Evolutionary conservation across 2,113 vertebrate species (phyloP).

Genomic region (Phrynosoma platyrhinos): DNA sequence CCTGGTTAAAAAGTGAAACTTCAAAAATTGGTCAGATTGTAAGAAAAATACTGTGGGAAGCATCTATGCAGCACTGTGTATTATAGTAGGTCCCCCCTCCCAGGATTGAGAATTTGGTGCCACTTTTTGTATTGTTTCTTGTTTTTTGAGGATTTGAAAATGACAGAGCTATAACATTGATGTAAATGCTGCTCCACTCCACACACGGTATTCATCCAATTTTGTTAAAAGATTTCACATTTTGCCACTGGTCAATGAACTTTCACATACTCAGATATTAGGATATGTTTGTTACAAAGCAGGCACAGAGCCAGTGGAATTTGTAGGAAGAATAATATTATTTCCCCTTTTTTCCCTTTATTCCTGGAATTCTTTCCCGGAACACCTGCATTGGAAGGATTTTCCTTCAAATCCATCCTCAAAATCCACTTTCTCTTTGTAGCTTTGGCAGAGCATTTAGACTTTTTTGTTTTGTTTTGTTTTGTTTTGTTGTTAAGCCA

Average conservation of each 20-base stretch:
- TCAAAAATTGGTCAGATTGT: neutral
- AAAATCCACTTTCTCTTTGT: too few relatives aligned
- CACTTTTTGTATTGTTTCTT: neutral
- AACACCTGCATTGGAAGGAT: neutral
- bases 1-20: neutral
- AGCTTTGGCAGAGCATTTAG: too few relatives aligned
- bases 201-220: neutral
- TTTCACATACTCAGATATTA: conserved; percentile 32
- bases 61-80: neutral
- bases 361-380: neutral
- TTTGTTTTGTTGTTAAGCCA: too few relatives aligned
- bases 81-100: too few relatives aligned
- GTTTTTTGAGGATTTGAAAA: neutral
- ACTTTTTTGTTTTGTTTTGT: too few relatives aligned
- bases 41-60: neutral
- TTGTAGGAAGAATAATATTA: conserved; percentile 39
- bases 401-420: neutral
- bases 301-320: conserved; percentile 56
- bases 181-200: neutral
- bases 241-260: neutral
- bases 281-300: conserved; percentile 59
- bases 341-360: neutral
- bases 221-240: neutral
- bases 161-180: neutral
- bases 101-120: too few relatives aligned